These are phyloP conservation scores for Oligia strigilis DNA, from an alignment of 2,888 invertebrate genomes.

Conservation along the genomic window DNA sequence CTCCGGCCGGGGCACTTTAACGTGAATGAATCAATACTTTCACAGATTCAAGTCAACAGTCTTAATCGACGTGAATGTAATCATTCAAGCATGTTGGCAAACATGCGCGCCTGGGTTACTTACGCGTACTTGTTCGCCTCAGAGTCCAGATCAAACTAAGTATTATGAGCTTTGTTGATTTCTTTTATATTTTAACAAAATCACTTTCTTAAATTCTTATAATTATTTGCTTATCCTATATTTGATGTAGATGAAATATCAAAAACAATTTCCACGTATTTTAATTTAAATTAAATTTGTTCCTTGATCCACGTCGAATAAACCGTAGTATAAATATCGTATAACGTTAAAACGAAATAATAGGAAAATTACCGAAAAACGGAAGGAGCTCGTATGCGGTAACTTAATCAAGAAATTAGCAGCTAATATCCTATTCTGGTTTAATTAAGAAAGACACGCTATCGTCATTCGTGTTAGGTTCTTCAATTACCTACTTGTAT, in stretches of 20 bases:
- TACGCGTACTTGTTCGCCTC: constrained; percentile 15
- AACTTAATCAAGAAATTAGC: constrained; percentile 50
- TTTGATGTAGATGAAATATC: background rate
- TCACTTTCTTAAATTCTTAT: background rate
- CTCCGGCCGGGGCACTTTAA: constrained; percentile 58
- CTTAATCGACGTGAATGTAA: constrained; percentile 57
- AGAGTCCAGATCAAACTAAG: constrained; percentile 17
- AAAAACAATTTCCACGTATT: background rate
- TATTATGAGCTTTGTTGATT: background rate
- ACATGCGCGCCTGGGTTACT: constrained; percentile 41
- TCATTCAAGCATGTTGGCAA: constrained; percentile 51
- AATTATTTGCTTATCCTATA: constrained; percentile 4
- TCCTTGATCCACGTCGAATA: background rate
- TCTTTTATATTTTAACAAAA: constrained; percentile 4
- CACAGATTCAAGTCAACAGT: constrained; percentile 55
- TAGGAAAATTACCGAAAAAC: constrained; percentile 5
- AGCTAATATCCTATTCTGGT: constrained; percentile 43
- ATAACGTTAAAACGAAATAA: constrained; percentile 13
- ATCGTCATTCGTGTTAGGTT: constrained; percentile 21
- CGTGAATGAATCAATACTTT: constrained; percentile 67
- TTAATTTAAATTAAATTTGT: background rate
- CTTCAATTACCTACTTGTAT: constrained; percentile 21
- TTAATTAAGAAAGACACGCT: constrained; percentile 43
- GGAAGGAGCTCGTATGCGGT: background rate
- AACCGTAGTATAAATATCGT: background rate